Conservation (phyloP, 2,888 invertebrate genomes). For the Euplagia quadripunctaria region DNA sequence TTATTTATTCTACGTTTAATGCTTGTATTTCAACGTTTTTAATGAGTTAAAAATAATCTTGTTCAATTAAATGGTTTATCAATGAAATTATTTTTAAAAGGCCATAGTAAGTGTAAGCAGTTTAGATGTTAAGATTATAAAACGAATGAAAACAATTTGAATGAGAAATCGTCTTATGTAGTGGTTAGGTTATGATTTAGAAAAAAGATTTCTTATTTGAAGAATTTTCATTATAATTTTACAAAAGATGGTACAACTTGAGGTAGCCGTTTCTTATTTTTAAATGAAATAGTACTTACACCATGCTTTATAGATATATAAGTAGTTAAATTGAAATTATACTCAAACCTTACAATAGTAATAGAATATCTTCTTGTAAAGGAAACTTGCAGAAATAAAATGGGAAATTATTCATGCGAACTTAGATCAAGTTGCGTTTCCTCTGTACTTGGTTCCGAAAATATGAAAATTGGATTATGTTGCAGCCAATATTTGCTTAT, state of each 20-base stretch:
- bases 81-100: conserved; percentile 66
- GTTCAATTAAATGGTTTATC: conserved; percentile 31
- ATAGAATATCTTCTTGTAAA: background rate
- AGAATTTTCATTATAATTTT: conserved; percentile 71
- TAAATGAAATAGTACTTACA: conserved; percentile 5
- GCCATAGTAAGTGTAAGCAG: conserved; percentile 85
- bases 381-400: no score
- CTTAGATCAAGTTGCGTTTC: no score
- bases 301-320: conserved; percentile 24
- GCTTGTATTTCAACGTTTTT: conserved; percentile 34
- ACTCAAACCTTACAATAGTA: background rate
- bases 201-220: conserved; percentile 82
- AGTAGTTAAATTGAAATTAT: background rate
- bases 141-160: conserved; percentile 79
- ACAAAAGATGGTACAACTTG: conserved; percentile 48
- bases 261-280: conserved; percentile 56
- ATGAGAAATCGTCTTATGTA: conserved; percentile 76
- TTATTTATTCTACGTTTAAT: conserved; percentile 66
- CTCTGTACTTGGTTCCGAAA: no score
- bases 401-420: no score
- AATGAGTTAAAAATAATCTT: conserved; percentile 35
- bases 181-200: conserved; percentile 47
- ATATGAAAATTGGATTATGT: no score
- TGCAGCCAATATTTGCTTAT: no score
- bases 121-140: conserved; percentile 65